Conservation (phyloP, 2,113 vertebrate species). For the Dendropsophus ebraccatus region DNA sequence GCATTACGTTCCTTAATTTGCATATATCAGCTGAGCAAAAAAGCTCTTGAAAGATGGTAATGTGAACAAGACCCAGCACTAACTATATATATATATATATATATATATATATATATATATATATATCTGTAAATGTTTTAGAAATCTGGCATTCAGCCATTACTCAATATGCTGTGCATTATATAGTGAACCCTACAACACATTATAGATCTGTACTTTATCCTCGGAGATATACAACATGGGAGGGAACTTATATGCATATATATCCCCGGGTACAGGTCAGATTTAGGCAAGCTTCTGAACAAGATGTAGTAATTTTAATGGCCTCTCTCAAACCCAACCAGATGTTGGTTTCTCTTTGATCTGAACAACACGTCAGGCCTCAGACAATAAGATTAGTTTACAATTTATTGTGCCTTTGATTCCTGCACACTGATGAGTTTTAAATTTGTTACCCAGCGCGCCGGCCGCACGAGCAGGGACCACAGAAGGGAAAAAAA, state of each 20-base stretch:
- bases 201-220: neutral
- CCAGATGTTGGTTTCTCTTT: slow-evolving; percentile 84
- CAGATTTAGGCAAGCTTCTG: slow-evolving; percentile 20
- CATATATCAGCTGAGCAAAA: no score
- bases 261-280: neutral
- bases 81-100: neutral
- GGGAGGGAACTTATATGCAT: neutral
- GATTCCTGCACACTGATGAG: slow-evolving; percentile 83
- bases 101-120: neutral
- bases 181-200: neutral
- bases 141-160: neutral
- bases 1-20: no score
- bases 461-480: slow-evolving; percentile 53
- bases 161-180: neutral
- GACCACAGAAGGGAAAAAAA: slow-evolving; percentile 63
- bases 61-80: no score
- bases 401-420: slow-evolving; percentile 89
- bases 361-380: slow-evolving; percentile 86
- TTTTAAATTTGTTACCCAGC: slow-evolving; percentile 83
- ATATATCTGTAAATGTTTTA: no score
- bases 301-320: slow-evolving; percentile 48
- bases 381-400: slow-evolving; percentile 87
- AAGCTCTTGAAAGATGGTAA: no score
- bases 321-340: slow-evolving; percentile 54
- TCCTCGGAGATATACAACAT: neutral